Percentiles rank a stretch among this genome's conserved stretches.
These are phyloP conservation scores for Rugalucina vietnamica DNA, from an alignment of 2,888 invertebrate genomes.

Conservation along the genomic window DNA sequence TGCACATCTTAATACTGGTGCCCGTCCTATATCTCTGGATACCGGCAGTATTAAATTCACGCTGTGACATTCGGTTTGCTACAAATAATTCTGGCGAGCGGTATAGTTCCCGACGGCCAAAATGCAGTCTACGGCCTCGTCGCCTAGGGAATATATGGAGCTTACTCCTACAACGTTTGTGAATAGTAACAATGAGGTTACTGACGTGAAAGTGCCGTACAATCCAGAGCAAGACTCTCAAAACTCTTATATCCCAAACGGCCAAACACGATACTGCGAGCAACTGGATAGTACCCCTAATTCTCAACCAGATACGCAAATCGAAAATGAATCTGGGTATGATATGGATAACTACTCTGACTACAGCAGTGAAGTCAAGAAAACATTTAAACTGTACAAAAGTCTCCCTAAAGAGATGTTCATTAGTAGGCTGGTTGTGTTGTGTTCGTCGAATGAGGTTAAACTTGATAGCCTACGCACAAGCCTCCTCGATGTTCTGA, in stretches of 20 bases:
- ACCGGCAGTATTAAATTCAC: too few relatives aligned
- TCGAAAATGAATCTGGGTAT: neutral
- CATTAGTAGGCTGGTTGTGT: neutral
- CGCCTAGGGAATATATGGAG: neutral
- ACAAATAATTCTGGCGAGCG: too few relatives aligned
- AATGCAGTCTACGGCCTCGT: too few relatives aligned
- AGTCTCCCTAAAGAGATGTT: neutral
- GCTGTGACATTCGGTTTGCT: too few relatives aligned
- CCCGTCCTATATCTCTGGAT: too few relatives aligned
- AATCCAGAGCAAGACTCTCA: neutral
- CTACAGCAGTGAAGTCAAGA: neutral
- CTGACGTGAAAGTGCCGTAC: neutral
- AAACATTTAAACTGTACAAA: neutral
- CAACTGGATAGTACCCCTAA: neutral
- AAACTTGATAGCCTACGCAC: neutral
- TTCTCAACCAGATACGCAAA: neutral
- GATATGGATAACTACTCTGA: neutral
- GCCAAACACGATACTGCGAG: neutral
- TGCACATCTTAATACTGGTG: too few relatives aligned
- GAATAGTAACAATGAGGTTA: neutral
- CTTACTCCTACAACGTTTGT: neutral
- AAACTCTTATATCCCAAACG: neutral
- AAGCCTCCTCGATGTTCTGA: neutral
- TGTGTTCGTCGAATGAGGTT: neutral
- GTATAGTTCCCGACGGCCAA: too few relatives aligned